Conservation (phyloP, 2,888 invertebrate genomes). For the Notodonta dromedarius region DNA sequence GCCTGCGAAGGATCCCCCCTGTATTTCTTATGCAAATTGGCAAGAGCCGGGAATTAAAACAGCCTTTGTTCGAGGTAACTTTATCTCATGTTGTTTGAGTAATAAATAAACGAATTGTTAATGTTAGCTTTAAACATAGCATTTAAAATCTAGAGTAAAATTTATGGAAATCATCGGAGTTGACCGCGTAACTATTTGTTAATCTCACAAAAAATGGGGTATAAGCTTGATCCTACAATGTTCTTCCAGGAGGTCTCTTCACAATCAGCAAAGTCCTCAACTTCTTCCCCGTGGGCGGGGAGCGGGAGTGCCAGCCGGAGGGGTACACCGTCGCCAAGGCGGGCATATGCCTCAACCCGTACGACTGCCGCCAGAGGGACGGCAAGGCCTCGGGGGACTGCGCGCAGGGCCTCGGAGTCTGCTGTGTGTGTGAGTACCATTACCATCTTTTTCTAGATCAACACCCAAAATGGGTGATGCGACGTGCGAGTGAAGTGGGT, state of each 20-base stretch:
- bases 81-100: constrained; percentile 18
- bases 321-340: constrained; percentile 88
- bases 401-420: constrained; percentile 93
- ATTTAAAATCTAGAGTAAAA: too few relatives aligned
- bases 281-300: constrained; percentile 93
- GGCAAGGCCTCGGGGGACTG: constrained; percentile 89
- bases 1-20: constrained; percentile 11
- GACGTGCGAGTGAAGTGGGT: not conserved
- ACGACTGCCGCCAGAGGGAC: constrained; percentile 91
- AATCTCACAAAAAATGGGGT: too few relatives aligned
- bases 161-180: too few relatives aligned
- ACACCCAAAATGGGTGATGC: not conserved
- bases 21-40: constrained; percentile 49
- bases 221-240: too few relatives aligned
- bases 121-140: too few relatives aligned
- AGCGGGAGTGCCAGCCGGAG: constrained; percentile 90
- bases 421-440: constrained; percentile 90
- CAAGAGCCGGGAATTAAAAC: constrained; percentile 33
- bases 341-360: constrained; percentile 92
- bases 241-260: constrained; percentile 56
- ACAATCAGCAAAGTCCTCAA: constrained; percentile 87
- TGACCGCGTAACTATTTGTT: too few relatives aligned
- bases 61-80: constrained; percentile 27
- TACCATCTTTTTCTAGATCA: constrained; percentile 65
- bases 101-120: constrained; percentile 5